Conservation (phyloP, 2,888 invertebrate species). For the Thysanoteuthis rhombus region DNA sequence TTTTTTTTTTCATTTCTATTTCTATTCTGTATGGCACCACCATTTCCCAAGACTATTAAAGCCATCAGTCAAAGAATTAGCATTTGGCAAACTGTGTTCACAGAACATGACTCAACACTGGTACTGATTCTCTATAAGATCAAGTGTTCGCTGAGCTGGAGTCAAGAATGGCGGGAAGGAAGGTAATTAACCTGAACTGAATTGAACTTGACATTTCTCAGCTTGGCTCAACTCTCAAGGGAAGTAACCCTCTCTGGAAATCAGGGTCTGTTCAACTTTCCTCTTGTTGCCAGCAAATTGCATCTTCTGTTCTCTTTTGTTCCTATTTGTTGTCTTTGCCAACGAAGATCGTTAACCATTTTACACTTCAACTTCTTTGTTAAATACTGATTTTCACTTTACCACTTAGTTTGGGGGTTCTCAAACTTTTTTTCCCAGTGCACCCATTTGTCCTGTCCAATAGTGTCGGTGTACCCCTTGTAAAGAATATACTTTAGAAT, state of each 20-base stretch:
- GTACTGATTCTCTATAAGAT: neutral
- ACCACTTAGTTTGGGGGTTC: too few species aligned
- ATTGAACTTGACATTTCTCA: neutral
- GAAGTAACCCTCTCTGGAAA: neutral
- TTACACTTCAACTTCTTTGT: too few species aligned
- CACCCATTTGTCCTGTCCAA: too few species aligned
- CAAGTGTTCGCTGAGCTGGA: neutral
- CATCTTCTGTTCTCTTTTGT: neutral
- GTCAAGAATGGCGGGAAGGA: neutral
- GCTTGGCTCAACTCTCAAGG: neutral
- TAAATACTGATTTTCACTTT: too few species aligned
- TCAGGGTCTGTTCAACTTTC: neutral
- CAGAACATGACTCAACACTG: neutral
- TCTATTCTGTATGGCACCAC: neutral
- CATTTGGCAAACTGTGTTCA: constrained; percentile 12
- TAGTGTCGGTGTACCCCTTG: too few species aligned
- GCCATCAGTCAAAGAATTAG: neutral
- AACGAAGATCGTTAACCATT: too few species aligned
- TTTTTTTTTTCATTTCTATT: neutral
- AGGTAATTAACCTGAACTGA: neutral
- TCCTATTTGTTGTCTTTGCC: neutral
- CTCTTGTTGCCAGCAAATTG: neutral
- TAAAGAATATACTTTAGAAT: too few species aligned
- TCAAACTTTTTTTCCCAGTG: too few species aligned
- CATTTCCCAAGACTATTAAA: neutral